Evolutionary conservation across 2,113 vertebrate genomes (phyloP).

Genomic region (Brachypodius melanocephalos): DNA sequence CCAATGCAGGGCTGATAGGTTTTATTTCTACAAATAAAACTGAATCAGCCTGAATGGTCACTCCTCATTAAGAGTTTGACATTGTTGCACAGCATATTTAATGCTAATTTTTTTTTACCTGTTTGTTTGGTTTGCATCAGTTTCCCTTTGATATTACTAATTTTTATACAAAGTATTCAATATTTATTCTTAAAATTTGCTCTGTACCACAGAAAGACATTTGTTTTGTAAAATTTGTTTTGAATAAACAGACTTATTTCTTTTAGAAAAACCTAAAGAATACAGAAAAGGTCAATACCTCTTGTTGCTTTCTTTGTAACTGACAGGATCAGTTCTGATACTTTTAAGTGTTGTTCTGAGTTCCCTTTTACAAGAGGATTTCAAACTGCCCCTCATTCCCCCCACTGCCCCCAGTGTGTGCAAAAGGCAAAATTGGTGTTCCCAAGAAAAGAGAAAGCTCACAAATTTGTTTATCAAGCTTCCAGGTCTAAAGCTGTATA

Average conservation of each 20-base stretch:
- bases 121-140: constrained; percentile 64
- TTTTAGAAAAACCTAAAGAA: neutral
- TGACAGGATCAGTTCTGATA: neutral
- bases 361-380: neutral
- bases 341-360: neutral
- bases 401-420: fast-evolving
- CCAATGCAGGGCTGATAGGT: constrained; percentile 54
- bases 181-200: constrained; percentile 75
- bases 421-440: neutral
- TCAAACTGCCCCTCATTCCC: neutral
- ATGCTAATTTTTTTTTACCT: constrained; percentile 66
- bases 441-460: neutral
- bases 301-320: constrained; percentile 1
- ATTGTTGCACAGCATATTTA: constrained; percentile 65
- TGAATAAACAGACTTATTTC: constrained; percentile 73
- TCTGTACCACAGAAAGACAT: constrained; percentile 62
- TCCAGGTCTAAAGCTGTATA: neutral
- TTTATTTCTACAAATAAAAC: constrained; percentile 45
- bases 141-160: constrained; percentile 71
- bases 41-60: constrained; percentile 49
- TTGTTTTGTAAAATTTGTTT: constrained; percentile 72
- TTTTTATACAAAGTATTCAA: constrained; percentile 72
- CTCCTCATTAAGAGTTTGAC: constrained; percentile 47
- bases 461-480: neutral
- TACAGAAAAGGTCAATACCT: neutral